A percentile compares a stretch with the other conserved stretches of the same genome.
These are phyloP conservation scores for Lithophane socia DNA, from an alignment of 2,888 invertebrate species.

Conservation along the genomic window DNA sequence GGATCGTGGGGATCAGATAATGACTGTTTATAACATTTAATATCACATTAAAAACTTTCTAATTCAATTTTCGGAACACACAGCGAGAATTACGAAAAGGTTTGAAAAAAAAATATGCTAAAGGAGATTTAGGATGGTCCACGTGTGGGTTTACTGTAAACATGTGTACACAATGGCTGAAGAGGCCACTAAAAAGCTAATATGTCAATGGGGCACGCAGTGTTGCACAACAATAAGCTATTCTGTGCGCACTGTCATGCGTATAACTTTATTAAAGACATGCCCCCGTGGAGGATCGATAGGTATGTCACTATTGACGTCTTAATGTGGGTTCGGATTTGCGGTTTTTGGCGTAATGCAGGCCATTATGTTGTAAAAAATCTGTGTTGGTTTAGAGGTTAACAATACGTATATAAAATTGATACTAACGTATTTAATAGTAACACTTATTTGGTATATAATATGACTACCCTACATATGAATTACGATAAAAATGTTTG, in stretches of 20 bases:
- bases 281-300: conserved; percentile 86
- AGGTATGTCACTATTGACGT: conserved; percentile 71
- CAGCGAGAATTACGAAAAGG: conserved; percentile 59
- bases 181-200: conserved; percentile 83
- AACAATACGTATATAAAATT: background rate
- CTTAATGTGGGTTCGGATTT: conserved; percentile 67
- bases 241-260: conserved; percentile 81
- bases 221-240: conserved; percentile 84
- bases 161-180: conserved; percentile 73
- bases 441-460: background rate
- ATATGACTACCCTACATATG: conserved; percentile 11
- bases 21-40: conserved; percentile 67
- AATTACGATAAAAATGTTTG: conserved; percentile 50
- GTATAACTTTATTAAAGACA: conserved; percentile 85
- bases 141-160: conserved; percentile 74
- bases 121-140: conserved; percentile 61
- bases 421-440: background rate
- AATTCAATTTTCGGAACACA: conserved; percentile 72
- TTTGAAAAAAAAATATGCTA: conserved; percentile 52
- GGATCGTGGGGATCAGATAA: conserved; percentile 80
- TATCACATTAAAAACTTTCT: conserved; percentile 76
- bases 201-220: conserved; percentile 83
- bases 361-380: conserved; percentile 37
- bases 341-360: conserved; percentile 57
- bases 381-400: conserved; percentile 21